Conservation (phyloP, 2,113 vertebrate species). For the Synodontis membranacea region DNA sequence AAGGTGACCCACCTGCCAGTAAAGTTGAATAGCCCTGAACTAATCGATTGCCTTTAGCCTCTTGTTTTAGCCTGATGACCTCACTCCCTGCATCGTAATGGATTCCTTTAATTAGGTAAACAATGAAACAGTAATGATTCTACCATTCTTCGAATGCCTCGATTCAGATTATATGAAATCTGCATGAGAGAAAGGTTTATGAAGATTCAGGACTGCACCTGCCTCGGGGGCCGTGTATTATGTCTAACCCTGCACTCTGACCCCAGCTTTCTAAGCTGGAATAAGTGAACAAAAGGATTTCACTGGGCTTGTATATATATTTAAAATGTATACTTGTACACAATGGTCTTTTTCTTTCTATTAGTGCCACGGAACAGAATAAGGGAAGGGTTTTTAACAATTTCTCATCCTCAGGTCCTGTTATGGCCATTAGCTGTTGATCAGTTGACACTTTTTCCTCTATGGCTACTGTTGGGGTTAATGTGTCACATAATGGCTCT, state of each 20-base stretch:
- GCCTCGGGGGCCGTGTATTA: neutral
- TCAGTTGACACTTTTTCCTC: neutral
- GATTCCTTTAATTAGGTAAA: conserved; percentile 15
- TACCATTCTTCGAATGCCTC: neutral
- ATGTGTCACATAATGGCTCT: neutral
- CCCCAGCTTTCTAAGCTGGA: neutral
- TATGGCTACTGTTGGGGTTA: neutral
- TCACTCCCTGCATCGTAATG: neutral
- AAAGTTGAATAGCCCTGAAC: neutral
- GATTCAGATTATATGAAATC: neutral
- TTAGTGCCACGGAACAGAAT: neutral
- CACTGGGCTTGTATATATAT: neutral
- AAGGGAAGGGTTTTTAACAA: too few species aligned
- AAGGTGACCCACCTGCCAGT: neutral
- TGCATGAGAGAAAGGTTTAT: neutral
- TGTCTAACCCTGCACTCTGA: neutral
- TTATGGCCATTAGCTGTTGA: neutral
- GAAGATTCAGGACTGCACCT: neutral
- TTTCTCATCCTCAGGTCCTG: neutral
- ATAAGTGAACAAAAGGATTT: neutral
- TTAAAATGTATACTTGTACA: neutral
- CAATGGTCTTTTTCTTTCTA: neutral
- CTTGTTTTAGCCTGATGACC: neutral
- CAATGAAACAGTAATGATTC: neutral
- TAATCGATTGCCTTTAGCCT: neutral